Evolutionary conservation across 2,113 vertebrate genomes (phyloP), one percentile per base, ranked within the genome.

Genomic region (Labrus mixtus): DNA sequence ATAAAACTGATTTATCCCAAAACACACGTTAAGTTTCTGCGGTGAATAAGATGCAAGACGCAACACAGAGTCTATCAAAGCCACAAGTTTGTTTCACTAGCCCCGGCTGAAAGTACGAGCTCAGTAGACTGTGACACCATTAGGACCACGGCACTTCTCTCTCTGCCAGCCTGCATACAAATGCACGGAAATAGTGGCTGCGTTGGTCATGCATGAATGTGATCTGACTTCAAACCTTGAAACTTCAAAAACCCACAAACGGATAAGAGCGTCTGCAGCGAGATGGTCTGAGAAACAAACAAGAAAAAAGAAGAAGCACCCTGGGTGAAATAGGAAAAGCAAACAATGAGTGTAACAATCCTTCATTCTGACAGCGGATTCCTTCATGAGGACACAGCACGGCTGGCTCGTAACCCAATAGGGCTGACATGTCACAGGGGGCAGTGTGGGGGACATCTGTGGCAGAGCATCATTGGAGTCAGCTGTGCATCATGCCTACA

Each of bases 161-260:
- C 12, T 58, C 43, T 23, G 10, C 54, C 78, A 25, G 80, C 68
- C 72, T 87, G 88, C 79, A 85, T 85, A 82, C 80, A 88, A 88
- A 88, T 87, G 77, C 61, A 37, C 10, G 2, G 79, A 51, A 3
- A n/a, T 29, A 41, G 75, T 17, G n/a, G 54, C 4, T 16, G 46
- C 15, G 81, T 53, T 55, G 72, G 69, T 81, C 72, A 81, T 60
- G 86, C 81, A 62, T 62, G 79, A 88, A 79, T 84, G 84, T 74
- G 86, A 86, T 73, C 70, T 54, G 79, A 81, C 83, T 84, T 79
- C 46, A 65, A 84, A 67, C 45, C 53, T 67, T 46, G 73, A 68
- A 70, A 83, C 73, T 59, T 80, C 41, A 68, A 68, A 78, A 68
- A 78, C 51, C 55, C 69, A 33, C 41, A 51, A 37, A 45, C 10